Evolutionary conservation across 2,888 invertebrate genomes (phyloP), one percentile per base, ranked within the genome.

Genomic region (Ennomos erosarius): DNA sequence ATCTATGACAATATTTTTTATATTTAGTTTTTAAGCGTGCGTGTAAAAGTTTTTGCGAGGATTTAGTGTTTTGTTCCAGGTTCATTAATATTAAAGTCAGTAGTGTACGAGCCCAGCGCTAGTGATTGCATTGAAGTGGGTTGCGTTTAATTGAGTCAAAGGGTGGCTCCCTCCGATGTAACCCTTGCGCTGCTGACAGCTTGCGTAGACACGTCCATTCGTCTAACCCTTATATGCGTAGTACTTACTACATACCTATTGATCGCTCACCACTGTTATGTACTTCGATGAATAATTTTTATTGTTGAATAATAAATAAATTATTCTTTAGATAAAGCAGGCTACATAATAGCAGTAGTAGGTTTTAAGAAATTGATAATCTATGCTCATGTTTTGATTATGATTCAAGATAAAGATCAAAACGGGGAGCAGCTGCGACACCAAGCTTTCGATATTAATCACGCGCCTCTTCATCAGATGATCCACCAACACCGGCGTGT

Each of bases 121-220:
- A 46, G 59, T 59, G 59, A 63, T 69, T 65, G 67, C 68, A 62
- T 60, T 56, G 48, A 45, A 46, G 55, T 59, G 71, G 71, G 68
- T 71, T 71, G 66, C 71, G 70, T 69, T 58, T 69, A 65, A 71
- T 70, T 68, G 64, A 66, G 66, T 62, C 35, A 57, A 59, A 26
- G 69, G 67, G 55, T 57, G 58, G 42, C 61, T 47, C 71, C 70
- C 67, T 62, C 16, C 37, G 36, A 43, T 33, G 45, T 50, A 58
- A 63, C 70, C 70, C 70, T 69, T 68, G 66, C 67, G 65, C 60
- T 59, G 64, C 62, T 61, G 64, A 56, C 68, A 64, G 60, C 65
- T 65, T 67, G 62, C 68, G 56, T 62, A 58, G 40, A 57, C 50
- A 55, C 39, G 8, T 16, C 26, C 43, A 39, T 42, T 57, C 52